Conservation (phyloP, 2,888 invertebrate species). For the Polyploca ridens region DNA sequence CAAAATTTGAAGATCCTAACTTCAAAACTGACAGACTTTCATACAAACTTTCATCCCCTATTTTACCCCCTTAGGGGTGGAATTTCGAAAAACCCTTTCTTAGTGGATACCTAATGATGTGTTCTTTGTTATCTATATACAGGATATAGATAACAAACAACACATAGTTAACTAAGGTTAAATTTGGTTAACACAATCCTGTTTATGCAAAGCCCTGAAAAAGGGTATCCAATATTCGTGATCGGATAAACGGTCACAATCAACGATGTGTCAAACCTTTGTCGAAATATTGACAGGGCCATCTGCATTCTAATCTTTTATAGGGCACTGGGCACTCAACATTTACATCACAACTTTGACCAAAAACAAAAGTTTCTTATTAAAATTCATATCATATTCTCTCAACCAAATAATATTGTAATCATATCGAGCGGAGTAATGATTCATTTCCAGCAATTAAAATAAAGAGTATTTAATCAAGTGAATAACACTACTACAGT, state of each 20-base stretch:
- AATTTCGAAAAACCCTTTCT: no score
- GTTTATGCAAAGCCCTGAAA: constrained; percentile 11
- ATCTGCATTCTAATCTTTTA: constrained; percentile 19
- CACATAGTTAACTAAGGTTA: neutral
- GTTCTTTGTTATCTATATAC: no score
- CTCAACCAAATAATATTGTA: neutral
- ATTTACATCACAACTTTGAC: no score
- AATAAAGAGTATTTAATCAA: neutral
- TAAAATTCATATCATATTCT: no score
- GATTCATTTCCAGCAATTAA: neutral
- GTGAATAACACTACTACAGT: neutral
- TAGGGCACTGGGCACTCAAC: neutral
- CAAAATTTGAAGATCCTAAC: no score
- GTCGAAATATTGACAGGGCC: constrained; percentile 28
- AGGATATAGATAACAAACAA: no score
- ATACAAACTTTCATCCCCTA: no score
- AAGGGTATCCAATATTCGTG: constrained; percentile 34
- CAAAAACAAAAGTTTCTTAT: no score
- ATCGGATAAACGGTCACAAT: constrained; percentile 39
- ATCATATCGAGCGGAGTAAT: neutral
- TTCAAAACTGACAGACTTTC: no score
- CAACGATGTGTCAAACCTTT: constrained; percentile 53
- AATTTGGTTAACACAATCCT: neutral
- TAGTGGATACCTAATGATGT: no score
- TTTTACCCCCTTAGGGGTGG: no score